Conservation (phyloP, 2,797 vertebrate species). For the Myioborus melanocephalus region DNA sequence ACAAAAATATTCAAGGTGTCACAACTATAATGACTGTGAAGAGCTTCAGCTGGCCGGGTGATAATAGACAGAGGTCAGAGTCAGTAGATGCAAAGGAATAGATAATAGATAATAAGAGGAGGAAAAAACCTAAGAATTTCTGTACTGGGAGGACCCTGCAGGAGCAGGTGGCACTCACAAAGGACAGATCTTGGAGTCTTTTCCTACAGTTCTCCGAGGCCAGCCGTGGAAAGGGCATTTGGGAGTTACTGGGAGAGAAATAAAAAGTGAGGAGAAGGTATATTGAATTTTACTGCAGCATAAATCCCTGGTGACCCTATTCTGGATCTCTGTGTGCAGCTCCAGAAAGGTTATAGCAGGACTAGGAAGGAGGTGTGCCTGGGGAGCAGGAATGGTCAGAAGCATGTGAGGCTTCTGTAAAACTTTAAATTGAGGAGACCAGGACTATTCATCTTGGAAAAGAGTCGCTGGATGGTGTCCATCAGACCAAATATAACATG, state of each 20-base stretch:
- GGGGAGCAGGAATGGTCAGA: not conserved
- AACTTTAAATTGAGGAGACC: not conserved
- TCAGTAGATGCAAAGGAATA: not conserved
- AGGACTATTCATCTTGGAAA: not conserved
- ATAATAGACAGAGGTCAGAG: not conserved
- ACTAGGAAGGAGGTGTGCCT: not conserved
- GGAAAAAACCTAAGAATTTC: not conserved
- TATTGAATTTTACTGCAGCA: not conserved
- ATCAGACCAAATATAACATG: not conserved
- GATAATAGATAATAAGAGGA: not conserved
- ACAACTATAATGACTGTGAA: not conserved
- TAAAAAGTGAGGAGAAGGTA: not conserved
- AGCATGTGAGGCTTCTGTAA: not conserved
- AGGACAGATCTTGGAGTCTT: not conserved
- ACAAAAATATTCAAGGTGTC: not conserved
- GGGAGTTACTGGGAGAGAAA: not conserved
- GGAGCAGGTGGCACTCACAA: not conserved
- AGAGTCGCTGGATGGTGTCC: not conserved
- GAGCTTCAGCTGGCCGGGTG: not conserved
- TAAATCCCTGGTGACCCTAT: not conserved
- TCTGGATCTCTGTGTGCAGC: not conserved
- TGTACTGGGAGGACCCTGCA: not conserved
- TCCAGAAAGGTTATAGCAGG: not conserved
- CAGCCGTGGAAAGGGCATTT: not conserved
- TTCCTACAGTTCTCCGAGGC: not conserved